Conservation (phyloP, 2,113 vertebrate genomes). For the Cryptoleucopteryx plumbea region DNA sequence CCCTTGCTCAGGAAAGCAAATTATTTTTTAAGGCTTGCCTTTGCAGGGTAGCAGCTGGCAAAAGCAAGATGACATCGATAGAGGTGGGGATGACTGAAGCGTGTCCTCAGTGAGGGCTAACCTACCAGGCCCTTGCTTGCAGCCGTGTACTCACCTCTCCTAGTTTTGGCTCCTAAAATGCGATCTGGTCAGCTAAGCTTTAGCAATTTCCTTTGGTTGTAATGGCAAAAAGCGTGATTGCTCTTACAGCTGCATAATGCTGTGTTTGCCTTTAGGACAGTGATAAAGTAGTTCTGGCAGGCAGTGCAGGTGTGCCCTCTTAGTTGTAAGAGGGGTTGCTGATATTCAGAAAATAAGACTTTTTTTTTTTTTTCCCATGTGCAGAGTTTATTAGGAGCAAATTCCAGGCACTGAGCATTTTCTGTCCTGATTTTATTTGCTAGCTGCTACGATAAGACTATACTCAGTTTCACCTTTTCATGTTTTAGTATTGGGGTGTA, state of each 20-base stretch:
- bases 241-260: neutral
- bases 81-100: neutral
- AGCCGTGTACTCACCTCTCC: neutral
- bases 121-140: neutral
- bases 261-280: neutral
- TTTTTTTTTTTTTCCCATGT: neutral
- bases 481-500: neutral
- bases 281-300: neutral
- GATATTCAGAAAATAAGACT: neutral
- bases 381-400: neutral
- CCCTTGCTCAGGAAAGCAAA: neutral
- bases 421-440: neutral
- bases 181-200: neutral
- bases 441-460: neutral
- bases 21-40: neutral
- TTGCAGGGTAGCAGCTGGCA: neutral
- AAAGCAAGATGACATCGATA: neutral
- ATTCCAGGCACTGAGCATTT: neutral
- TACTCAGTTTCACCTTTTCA: neutral
- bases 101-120: neutral
- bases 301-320: neutral
- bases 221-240: neutral
- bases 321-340: neutral
- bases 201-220: neutral
- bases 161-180: neutral